Conservation (phyloP, 2,113 vertebrate genomes). For the Zosterops hypoxanthus region DNA sequence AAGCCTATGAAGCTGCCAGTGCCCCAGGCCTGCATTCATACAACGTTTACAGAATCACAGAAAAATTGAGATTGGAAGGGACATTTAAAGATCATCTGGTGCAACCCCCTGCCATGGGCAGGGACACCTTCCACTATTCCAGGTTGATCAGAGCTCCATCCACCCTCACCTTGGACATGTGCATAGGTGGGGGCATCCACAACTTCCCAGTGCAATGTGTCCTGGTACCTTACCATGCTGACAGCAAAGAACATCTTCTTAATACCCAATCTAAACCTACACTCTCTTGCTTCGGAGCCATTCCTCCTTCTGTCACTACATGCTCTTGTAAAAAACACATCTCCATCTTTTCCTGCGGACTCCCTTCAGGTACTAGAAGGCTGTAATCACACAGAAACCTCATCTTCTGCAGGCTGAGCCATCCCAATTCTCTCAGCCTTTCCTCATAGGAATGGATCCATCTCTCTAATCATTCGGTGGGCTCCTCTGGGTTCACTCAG, state of each 20-base stretch:
- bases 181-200: background rate
- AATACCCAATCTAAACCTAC: background rate
- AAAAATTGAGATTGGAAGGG: background rate
- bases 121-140: background rate
- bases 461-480: background rate
- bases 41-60: background rate
- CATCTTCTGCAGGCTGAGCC: background rate
- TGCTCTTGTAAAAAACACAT: background rate
- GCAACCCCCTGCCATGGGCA: background rate
- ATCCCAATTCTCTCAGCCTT: background rate
- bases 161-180: background rate
- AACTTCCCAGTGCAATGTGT: background rate
- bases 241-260: background rate
- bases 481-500: background rate
- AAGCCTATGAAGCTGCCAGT: background rate
- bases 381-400: accelerated
- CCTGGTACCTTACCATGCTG: background rate
- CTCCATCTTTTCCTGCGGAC: background rate
- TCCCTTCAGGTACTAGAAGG: background rate
- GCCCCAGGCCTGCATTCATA: background rate
- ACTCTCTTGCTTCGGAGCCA: background rate
- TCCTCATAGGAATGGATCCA: background rate
- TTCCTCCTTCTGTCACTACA: background rate
- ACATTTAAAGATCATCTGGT: background rate
- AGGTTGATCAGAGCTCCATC: background rate